A percentile compares a stretch with the other conserved stretches of the same genome.
Evolutionary conservation across 2,888 invertebrate species (phyloP).

Genomic region (Pterobdella sp.): DNA sequence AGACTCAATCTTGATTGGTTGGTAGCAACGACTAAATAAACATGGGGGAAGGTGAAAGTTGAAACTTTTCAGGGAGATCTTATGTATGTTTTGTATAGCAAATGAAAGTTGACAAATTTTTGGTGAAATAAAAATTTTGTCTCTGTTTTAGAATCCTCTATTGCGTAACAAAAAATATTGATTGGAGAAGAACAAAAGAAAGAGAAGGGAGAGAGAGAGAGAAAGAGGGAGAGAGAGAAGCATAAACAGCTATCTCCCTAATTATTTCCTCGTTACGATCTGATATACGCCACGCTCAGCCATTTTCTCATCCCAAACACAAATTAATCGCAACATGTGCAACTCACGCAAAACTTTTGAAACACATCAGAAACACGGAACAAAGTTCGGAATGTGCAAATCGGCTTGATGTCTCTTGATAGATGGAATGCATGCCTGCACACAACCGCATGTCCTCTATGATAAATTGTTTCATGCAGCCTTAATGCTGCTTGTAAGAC

Average conservation of each 20-base stretch:
- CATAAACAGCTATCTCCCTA: slow-evolving; percentile 1
- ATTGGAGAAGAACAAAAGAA: not conserved
- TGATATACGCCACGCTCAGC: not conserved
- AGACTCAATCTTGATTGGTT: too few relatives aligned
- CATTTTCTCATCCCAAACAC: not conserved
- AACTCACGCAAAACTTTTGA: not conserved
- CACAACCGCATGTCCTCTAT: too few relatives aligned
- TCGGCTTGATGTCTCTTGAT: too few relatives aligned
- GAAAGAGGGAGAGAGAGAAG: not conserved
- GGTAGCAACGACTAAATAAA: too few relatives aligned
- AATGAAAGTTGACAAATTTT: too few relatives aligned
- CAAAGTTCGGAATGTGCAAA: too few relatives aligned
- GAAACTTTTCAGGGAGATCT: too few relatives aligned
- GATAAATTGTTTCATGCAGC: not conserved
- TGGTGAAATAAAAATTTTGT: too few relatives aligned
- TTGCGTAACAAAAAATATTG: not conserved
- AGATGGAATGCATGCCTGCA: too few relatives aligned
- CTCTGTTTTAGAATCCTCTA: not conserved
- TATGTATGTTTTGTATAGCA: too few relatives aligned
- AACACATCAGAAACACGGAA: too few relatives aligned
- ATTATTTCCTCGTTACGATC: slow-evolving; percentile 9
- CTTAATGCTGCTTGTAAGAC: not conserved
- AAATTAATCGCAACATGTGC: not conserved
- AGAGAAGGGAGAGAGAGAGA: not conserved
- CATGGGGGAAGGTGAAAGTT: too few relatives aligned